A percentile compares a stretch with the other conserved stretches of the same genome.
phyloP scores from a whole-genome alignment of 2,888 invertebrate species.

The Tholera decimalis region DNA sequence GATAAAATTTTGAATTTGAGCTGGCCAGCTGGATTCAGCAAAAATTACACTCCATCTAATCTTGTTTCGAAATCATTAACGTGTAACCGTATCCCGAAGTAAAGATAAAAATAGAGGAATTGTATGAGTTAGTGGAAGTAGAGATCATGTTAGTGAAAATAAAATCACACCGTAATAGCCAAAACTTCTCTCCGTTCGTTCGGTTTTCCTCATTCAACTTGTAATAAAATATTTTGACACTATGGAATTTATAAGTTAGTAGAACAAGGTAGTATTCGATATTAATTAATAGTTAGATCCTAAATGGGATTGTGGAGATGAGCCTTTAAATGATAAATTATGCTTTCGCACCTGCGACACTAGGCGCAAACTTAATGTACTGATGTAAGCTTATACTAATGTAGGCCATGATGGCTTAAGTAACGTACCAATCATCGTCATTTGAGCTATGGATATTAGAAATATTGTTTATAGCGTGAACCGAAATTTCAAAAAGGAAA shows the following conservation, averaged over 20 bases:
- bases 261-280: slow-evolving; percentile 14
- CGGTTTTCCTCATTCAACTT: too few species aligned
- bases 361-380: background rate
- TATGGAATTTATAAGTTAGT: slow-evolving; percentile 1
- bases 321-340: slow-evolving; percentile 51
- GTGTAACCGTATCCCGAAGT: background rate
- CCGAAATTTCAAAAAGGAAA: background rate
- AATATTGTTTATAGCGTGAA: background rate
- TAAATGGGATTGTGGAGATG: slow-evolving; percentile 38
- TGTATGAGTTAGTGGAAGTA: too few species aligned
- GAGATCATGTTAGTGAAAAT: too few species aligned
- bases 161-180: too few species aligned
- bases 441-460: background rate
- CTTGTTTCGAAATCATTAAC: background rate
- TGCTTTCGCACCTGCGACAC: slow-evolving; percentile 36
- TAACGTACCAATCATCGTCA: background rate
- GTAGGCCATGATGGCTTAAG: background rate
- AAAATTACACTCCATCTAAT: background rate
- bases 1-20: background rate
- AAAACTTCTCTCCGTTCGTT: too few species aligned
- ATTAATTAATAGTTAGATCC: slow-evolving; percentile 46
- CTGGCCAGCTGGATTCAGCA: too few species aligned
- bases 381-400: slow-evolving; percentile 9
- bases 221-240: background rate
- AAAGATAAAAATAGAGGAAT: background rate